Percentiles rank a stretch among this genome's conserved stretches.
Conservation (phyloP, 2,113 vertebrate species). For the Crocuta crocuta region DNA sequence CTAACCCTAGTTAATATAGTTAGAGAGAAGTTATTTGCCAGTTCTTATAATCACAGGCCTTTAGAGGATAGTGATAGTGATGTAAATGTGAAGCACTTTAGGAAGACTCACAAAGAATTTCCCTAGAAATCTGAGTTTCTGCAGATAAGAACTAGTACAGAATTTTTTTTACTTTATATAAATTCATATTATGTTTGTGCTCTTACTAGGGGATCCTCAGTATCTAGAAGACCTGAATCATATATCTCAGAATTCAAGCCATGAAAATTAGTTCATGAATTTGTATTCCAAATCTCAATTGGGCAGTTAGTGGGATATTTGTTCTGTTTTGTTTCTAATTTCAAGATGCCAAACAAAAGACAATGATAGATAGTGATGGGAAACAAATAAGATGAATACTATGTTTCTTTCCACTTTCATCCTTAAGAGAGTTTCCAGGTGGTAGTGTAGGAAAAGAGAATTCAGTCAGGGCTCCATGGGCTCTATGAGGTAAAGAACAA, state of each 20-base stretch:
- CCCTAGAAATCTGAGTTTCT: not conserved
- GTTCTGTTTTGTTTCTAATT: not conserved
- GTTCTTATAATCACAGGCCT: not conserved
- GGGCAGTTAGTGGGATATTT: not conserved
- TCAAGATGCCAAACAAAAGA: not conserved
- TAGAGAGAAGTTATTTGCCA: not conserved
- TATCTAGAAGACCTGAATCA: not conserved
- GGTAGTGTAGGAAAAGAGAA: not conserved
- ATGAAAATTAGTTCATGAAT: not conserved
- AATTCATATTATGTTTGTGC: not conserved
- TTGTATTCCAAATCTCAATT: not conserved
- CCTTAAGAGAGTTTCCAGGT: not conserved
- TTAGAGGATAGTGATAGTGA: not conserved
- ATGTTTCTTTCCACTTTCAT: not conserved
- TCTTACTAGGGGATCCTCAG: not conserved
- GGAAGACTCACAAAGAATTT: not conserved
- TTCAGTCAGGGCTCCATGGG: not conserved
- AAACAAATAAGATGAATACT: not conserved
- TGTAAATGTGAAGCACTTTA: not conserved
- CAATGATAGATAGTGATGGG: not conserved
- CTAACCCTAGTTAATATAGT: not conserved
- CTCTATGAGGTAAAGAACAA: not conserved
- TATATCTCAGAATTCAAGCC: not conserved
- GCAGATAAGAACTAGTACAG: not conserved
- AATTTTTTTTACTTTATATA: not conserved